Base-by-base conservation (phyloP, 2,113 vertebrate genomes). In the Piprites chloris region DNA sequence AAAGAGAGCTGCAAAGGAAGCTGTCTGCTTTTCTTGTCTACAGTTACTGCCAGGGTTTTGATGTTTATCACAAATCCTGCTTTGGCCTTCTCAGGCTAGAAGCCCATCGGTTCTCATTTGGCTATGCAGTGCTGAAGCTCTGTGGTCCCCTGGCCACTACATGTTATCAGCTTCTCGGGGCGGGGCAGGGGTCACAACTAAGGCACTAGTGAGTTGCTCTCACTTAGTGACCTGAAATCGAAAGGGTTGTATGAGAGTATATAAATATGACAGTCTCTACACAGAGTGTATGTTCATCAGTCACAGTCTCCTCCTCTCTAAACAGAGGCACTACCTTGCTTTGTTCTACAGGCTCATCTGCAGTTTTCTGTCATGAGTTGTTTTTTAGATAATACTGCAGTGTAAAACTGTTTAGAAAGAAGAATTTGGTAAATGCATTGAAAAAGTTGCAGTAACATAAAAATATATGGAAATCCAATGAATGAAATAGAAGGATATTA, bases 81-180 rank as follows among this genome's bases (percentile, higher is more conserved):
- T 78, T 73, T 12, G 85, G n/a, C 37, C 11, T 85, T 52, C 75
- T 42, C 35, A 23, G 27, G 35, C 56, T 44, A 19, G 69, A 75
- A 42, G 47, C 27, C 11, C 0, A 0, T 67, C 50, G 93, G 74
- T 37, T 71, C 28, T 71, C 1, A 1, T 53, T 46, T 82, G 67
- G 6, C 62, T 92, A 3, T 24, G 52, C 16, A 41, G 15, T 18
- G 35, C 32, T 79, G 52, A 46, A 68, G 50, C 39, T 52, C 35
- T 85, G 21, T 37, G 61, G 23, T n/a, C 9, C 33, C 15, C n/a
- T 65, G 75, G 47, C 50, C n/a, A 4, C 30, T 59, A 44, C 27
- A 3, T 0, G 1, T 19, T 39, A 6, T 9, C 47, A 42, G 14
- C 17, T 21, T 66, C 65, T 58, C 3, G 11, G 49, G 18, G n/a